Percentiles rank a stretch among this genome's conserved stretches.
Conservation (phyloP, 2,888 invertebrate species). For the Pseudococcus jackbeardsleyi region DNA sequence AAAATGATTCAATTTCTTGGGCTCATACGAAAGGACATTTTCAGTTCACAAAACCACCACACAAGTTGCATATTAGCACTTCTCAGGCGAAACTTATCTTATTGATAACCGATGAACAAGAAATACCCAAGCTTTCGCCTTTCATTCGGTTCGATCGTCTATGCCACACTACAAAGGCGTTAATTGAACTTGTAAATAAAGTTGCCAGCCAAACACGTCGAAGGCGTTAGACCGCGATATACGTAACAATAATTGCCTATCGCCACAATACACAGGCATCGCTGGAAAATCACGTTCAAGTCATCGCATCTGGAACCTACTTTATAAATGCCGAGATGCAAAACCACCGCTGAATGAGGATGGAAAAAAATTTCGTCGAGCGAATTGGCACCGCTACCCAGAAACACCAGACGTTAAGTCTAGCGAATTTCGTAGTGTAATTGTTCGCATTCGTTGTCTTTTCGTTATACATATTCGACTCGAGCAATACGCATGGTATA, state of each 20-base stretch:
- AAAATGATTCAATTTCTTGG: background rate
- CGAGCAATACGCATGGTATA: background rate
- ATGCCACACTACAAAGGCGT: background rate
- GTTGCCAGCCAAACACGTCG: background rate
- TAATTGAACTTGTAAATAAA: slow-evolving; percentile 34
- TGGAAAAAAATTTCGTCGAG: background rate
- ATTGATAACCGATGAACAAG: background rate
- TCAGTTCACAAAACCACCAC: background rate
- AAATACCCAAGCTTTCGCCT: background rate
- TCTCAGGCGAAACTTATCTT: background rate
- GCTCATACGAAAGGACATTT: background rate
- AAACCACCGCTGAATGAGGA: background rate
- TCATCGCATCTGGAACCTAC: background rate
- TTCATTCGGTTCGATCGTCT: background rate
- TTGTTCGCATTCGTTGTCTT: slow-evolving; percentile 3
- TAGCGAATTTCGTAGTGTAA: background rate
- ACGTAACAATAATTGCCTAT: slow-evolving; percentile 15
- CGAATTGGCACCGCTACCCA: background rate
- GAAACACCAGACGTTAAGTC: background rate
- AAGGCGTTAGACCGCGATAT: slow-evolving; percentile 23
- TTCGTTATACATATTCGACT: background rate
- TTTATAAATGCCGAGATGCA: too few species aligned
- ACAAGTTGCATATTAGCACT: slow-evolving; percentile 15
- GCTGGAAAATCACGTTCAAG: background rate
- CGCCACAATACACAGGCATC: background rate